Base-by-base conservation (phyloP, 2,797 vertebrate species). In the Microchirus variegatus region DNA sequence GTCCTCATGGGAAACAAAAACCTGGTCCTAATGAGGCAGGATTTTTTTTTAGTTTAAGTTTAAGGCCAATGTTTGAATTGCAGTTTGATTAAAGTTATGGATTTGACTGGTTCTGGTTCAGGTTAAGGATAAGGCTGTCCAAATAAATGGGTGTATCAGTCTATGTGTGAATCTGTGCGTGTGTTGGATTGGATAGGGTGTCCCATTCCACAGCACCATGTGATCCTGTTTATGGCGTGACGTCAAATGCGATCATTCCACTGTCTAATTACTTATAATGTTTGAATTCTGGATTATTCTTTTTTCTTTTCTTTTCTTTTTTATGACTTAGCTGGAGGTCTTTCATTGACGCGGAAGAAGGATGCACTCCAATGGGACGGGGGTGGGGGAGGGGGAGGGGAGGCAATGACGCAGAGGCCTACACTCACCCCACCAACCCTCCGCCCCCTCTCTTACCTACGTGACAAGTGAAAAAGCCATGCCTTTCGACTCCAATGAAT, bases 361-460 rank as follows among this genome's bases (percentile, higher is more conserved):
- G 87, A 66, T 89, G 88, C 90, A 89, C 93, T 95, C 75, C 77
- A 94, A 93, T 94, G 95, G 95, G 94, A 94, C 93, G 10, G 48
- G 62, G 67, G 47, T 9, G 18, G 6, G 42, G 15, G 0, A 17
- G 7, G 7, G 18, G 8, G 15, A 22, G 12, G 44, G 41, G 70
- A 77, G 47, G 77, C 86, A 91, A 94, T 97, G 96, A 97, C 96
- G 96, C 97, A 94, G 93, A 92, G 93, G 9, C 63, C 77, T n/a
- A n/a, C 63, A 51, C 70, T 46, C 26, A 53, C 61, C 38, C 44
- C 6, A 40, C 92, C 68, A 35, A 6, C 0, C 62, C n/a, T 15
- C 45, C 52, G 37, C 57, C 5, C 35, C 16, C 51, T n/a, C n/a
- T 53, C 48, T 37, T 38, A 12, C 93, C 80, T 91, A 68, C 78